Base-by-base conservation (phyloP, 92 coral and sea anemone genomes). In the Montipora capitata region DNA sequence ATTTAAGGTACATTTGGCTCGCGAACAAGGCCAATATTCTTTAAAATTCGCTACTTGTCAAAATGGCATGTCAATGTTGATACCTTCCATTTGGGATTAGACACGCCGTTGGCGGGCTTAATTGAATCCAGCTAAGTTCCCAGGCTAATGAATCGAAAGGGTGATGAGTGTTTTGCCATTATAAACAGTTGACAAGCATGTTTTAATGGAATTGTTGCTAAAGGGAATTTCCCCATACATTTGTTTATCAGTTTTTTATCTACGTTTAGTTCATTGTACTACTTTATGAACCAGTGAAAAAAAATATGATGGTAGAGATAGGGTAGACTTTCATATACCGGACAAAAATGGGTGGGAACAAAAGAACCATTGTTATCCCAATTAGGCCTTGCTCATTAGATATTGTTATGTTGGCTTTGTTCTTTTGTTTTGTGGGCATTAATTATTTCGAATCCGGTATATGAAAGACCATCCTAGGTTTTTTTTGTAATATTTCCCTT, bases 11-110 rank as follows among this genome's bases (percentile, higher is more conserved):
- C 51, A 59, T 10, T 20, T 41, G n/a, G 18, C 72, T 2, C 71
- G 43, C 13, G 52, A 14, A 10, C 68, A 81, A 56, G 45, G 13
- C 35, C 72, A 59, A 83, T 83, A 80, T 81, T 14, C 68, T 17
- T 65, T 39, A 41, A 68, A 48, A 80, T 69, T 81, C 40, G 16
- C 45, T 11, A 12, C 51, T 14, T 27, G 4, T 20, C 56, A 27
- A 27, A 12, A 14, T 8, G 17, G 16, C 40, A 15, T 52, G 38
- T 80, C 69, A 68, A 44, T 66, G 42, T 38, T 81, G 42, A 15
- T 69, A 15, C 38, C 52, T 52, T 39, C 77, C 52, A 48, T 48
- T 48, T 48, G 66, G 11, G 65, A 13, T 80, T 80, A 67, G 67
- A 11, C 15, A 67, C 75, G 41, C 64, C 35, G 48, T 27, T 27